Evolutionary conservation across 2,797 vertebrate species (phyloP), one percentile per base, ranked within the genome.

Genomic region (Danio tinwini): DNA sequence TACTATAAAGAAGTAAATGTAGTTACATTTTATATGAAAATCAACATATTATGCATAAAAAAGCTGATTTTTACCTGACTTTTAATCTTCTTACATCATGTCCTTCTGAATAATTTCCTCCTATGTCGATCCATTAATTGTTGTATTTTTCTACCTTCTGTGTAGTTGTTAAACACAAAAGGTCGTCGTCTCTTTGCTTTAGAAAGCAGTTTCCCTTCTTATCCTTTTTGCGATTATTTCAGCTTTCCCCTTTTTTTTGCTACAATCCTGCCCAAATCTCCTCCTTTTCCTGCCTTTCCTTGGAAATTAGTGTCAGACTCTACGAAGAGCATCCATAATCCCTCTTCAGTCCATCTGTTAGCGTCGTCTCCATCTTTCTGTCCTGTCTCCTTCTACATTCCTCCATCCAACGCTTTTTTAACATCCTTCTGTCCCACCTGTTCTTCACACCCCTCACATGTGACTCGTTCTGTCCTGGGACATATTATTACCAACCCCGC

Each of bases 311-410:
- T 90, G 86, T 88, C 86, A 86, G 87, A 89, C 87, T 89, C 88
- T 86, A 90, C 86, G 85, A 71, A 85, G 88, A 87, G 87, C 88
- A 80, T 87, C 76, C 88, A 83, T 94, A 94, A 94, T 94, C 92
- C 91, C 86, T 88, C 84, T 84, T 63, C 85, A 91, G 85, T 91
- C 91, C 91, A 92, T 92, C 92, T 92, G 90, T 86, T 90, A 82
- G 83, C 83, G 78, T 19, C 29, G 21, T 82, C 85, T 81, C 87
- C 83, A 87, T 84, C 81, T 86, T 87, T 83, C 50, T 29, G 76
- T 75, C 84, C 44, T 10, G 72, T 53, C 78, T 58, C 81, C 44
- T 79, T 78, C 79, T 29, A 47, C 19, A 45, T 82, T 63, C 3
- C 55, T 58, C 19, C 42, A 58, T 73, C 21, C 49, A 12, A 42